Evolutionary conservation across 1,140 invertebrate species (phyloP).

Genomic region (Tenebrio molitor): DNA sequence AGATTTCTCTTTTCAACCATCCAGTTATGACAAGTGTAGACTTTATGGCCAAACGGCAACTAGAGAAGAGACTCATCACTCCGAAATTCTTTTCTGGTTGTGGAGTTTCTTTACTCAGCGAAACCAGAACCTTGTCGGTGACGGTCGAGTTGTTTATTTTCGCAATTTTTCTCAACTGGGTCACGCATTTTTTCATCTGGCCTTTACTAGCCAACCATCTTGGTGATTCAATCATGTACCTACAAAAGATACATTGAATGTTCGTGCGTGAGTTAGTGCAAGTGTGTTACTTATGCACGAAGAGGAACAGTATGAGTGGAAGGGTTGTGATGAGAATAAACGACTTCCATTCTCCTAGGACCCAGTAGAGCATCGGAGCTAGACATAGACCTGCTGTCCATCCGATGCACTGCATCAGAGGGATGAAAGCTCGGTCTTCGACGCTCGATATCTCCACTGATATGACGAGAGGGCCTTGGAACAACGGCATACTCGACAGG

Average conservation of each 20-base stretch:
- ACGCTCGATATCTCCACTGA: conserved; percentile 51
- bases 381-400: conserved; percentile 70
- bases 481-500: conserved; percentile 41
- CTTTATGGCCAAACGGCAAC: conserved; percentile 70
- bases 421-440: conserved; percentile 65
- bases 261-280: too few species aligned
- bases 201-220: conserved; percentile 77
- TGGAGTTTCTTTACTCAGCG: conserved; percentile 59
- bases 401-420: conserved; percentile 67
- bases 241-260: conserved; percentile 59
- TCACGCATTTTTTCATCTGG: conserved; percentile 70
- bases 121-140: conserved; percentile 62
- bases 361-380: conserved; percentile 73
- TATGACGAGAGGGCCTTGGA: conserved; percentile 47
- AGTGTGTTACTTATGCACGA: too few species aligned
- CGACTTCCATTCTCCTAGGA: conserved; percentile 70
- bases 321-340: conserved; percentile 64
- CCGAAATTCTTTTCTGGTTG: conserved; percentile 66
- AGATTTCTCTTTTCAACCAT: conserved; percentile 64
- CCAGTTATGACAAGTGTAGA: conserved; percentile 70
- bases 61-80: conserved; percentile 72
- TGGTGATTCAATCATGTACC: conserved; percentile 73
- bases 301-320: conserved; percentile 57
- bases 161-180: conserved; percentile 73
- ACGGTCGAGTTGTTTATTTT: conserved; percentile 74